Evolutionary conservation across 2,888 invertebrate genomes (phyloP), one percentile per base, ranked within the genome.

Genomic region (Bursaphelenchus okinawaensis): DNA sequence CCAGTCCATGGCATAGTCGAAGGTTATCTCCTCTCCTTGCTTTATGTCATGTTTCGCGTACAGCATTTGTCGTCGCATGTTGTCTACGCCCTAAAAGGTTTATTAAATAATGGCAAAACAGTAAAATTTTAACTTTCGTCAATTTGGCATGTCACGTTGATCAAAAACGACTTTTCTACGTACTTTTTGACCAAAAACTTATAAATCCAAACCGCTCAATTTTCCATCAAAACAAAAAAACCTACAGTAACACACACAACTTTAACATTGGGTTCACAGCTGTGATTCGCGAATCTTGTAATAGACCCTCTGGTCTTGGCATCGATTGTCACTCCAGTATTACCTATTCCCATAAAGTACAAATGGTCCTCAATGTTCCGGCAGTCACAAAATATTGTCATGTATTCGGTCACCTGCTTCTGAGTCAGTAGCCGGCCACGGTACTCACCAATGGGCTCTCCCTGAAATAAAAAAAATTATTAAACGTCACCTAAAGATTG

Each of bases 211-310:
- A 9, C 31, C 31, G 12, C 12, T 29, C 12, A 29, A 29, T 29
- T 29, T 29, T 7, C 12, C 8, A 29, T 9, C 7, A 29, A 29
- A 29, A 29, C 40, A 40, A 16, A 51, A 56, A 24, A 40, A 59
- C 50, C 19, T 29, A 59, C 60, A 31, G 27, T 24, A n/a, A 59
- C 24, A 4, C 52, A 22, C 50, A 29, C 1, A 51, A 59, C 28
- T 24, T 16, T 20, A n/a, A 50, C 24, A 7, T 59, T 59, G n/a
- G 60, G 60, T 20, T 59, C 19, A 50, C 60, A 59, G n/a, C 29
- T 50, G 57, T 59, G 60, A 29, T 59, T 59, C 9, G 60, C 60
- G 7, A 59, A 59, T 4, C 60, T 31, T 20, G 60, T 59, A 8
- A 50, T 4, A 9, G 19, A 7, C 12, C 60, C 60, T 23, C 20